These are phyloP conservation scores for Malurus elegans DNA, from an alignment of 2,113 vertebrate genomes.

Conservation along the genomic window DNA sequence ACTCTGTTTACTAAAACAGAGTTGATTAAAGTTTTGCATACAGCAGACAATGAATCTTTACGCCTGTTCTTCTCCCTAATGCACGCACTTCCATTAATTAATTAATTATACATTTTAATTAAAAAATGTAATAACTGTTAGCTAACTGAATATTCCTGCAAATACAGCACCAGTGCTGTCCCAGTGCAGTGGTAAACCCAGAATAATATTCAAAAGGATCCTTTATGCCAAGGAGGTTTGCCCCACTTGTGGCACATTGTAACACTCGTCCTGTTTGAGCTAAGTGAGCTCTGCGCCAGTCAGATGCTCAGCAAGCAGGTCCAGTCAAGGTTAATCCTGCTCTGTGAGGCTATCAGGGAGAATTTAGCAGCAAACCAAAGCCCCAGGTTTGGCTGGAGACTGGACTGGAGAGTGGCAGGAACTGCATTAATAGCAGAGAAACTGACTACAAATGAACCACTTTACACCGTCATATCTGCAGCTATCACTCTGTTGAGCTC, in stretches of 20 bases:
- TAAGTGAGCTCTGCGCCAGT: background rate
- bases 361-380: background rate
- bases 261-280: background rate
- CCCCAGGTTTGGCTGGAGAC: background rate
- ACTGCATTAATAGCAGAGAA: background rate
- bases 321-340: background rate
- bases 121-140: background rate
- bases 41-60: background rate
- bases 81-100: background rate
- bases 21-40: background rate
- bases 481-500: background rate
- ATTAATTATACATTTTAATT: background rate
- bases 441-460: background rate
- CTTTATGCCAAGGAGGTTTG: background rate
- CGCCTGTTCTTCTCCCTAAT: background rate
- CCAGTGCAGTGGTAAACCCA: background rate
- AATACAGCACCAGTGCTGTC: background rate
- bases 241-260: background rate
- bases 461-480: background rate
- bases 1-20: background rate
- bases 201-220: background rate
- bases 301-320: background rate
- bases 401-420: background rate
- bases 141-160: background rate
- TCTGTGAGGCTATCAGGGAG: background rate